Percentiles rank a stretch among this genome's conserved stretches.
These are phyloP conservation scores for Elaphurus davidianus DNA, from an alignment of 2,113 vertebrate genomes.

Conservation along the genomic window DNA sequence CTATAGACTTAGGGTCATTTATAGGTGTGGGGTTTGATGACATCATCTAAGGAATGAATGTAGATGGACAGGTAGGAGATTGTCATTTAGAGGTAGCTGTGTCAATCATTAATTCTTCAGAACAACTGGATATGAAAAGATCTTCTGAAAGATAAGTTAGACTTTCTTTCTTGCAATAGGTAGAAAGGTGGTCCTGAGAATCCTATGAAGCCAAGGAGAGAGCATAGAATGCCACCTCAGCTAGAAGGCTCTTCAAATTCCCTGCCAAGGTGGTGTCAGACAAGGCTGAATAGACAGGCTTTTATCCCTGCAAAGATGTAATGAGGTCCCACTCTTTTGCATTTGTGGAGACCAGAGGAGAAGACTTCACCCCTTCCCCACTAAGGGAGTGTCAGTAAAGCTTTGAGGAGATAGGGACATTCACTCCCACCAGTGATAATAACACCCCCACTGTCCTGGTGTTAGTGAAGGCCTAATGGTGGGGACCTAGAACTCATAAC, in stretches of 20 bases:
- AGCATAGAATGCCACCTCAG: background rate
- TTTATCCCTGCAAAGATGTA: background rate
- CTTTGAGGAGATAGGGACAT: background rate
- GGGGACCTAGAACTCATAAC: background rate
- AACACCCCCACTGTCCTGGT: background rate
- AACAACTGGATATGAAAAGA: background rate
- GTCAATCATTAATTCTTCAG: background rate
- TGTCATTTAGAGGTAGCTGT: background rate
- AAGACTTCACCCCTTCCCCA: accelerated
- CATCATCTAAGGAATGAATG: background rate
- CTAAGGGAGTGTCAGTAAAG: background rate
- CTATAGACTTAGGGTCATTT: background rate
- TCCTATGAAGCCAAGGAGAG: too few species aligned
- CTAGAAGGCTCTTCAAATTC: background rate
- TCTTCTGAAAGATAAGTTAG: background rate
- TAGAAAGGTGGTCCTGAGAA: background rate
- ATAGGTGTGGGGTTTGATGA: background rate
- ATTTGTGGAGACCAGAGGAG: background rate
- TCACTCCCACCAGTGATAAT: background rate
- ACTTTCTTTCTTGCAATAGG: background rate
- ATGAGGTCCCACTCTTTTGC: background rate
- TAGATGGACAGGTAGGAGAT: background rate
- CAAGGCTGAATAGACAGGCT: background rate
- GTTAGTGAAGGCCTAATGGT: too few species aligned
- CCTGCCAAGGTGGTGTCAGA: background rate